phyloP scores from a whole-genome alignment of 2,888 invertebrate genomes.

The Biston betularia region DNA sequence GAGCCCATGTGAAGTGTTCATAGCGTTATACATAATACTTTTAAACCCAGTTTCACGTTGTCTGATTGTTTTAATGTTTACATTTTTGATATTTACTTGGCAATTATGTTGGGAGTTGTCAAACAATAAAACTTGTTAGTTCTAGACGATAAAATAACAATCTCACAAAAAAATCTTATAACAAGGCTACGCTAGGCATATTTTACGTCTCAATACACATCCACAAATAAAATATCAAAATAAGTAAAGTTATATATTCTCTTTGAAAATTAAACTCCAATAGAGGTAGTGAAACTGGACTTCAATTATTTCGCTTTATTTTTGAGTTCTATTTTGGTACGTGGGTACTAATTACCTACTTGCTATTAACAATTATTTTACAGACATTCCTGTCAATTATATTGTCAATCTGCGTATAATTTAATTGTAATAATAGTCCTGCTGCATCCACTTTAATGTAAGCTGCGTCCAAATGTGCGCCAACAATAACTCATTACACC shows the following conservation, averaged over 20 bases:
- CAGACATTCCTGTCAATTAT: conserved; percentile 78
- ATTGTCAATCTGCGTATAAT: conserved; percentile 68
- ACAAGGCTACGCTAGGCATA: no score
- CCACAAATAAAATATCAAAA: neutral
- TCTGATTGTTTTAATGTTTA: conserved; percentile 1
- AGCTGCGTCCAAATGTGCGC: no score
- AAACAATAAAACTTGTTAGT: neutral
- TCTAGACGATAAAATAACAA: no score
- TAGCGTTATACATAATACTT: conserved; percentile 29
- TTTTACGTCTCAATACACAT: no score
- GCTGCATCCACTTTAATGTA: no score
- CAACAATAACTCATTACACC: no score
- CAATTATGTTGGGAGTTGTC: neutral
- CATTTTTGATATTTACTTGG: neutral
- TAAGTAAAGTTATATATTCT: neutral
- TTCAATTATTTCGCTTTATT: conserved; percentile 11
- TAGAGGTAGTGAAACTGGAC: conserved; percentile 24
- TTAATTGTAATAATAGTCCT: conserved; percentile 30
- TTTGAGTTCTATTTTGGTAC: conserved; percentile 43
- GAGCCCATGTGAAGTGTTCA: conserved; percentile 80
- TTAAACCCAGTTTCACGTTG: conserved; percentile 25
- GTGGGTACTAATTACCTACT: conserved; percentile 4
- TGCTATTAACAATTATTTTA: conserved; percentile 47
- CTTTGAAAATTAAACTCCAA: neutral
- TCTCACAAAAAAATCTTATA: no score